These are phyloP conservation scores for Parotia lawesii DNA, from an alignment of 2,113 vertebrate genomes.

Conservation along the genomic window DNA sequence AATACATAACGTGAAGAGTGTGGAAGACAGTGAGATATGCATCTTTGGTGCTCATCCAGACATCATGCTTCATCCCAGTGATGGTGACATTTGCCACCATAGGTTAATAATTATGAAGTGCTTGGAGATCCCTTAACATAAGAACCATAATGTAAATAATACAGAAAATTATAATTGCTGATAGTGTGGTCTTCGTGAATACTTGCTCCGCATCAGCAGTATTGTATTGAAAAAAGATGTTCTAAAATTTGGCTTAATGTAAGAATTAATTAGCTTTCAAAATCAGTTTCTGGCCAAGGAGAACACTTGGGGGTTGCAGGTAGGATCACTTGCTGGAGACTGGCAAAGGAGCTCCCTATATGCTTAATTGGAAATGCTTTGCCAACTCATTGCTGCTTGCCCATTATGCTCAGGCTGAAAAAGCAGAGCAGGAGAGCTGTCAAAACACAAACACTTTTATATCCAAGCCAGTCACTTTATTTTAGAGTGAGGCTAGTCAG, in stretches of 20 bases:
- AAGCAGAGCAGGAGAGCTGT: conserved; percentile 22
- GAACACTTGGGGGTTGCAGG: neutral
- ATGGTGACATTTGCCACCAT: neutral
- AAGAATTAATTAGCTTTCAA: conserved; percentile 38
- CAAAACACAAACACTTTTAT: conserved; percentile 43
- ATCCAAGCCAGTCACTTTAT: neutral
- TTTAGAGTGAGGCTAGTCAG: neutral
- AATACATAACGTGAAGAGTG: neutral
- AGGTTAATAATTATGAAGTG: neutral
- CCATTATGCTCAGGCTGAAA: conserved; percentile 6
- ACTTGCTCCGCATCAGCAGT: neutral
- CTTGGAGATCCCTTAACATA: neutral
- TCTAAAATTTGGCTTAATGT: neutral
- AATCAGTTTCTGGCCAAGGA: conserved; percentile 6
- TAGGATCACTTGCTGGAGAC: neutral
- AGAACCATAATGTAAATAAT: neutral
- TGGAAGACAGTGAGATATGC: neutral
- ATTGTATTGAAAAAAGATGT: neutral
- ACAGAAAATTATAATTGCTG: neutral
- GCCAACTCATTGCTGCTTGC: neutral
- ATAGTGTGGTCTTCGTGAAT: neutral
- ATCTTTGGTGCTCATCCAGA: conserved; percentile 2
- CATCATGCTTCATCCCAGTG: neutral
- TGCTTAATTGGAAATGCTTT: conserved; percentile 37
- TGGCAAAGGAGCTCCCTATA: neutral